Evolutionary conservation across 1,140 invertebrate genomes (phyloP).

Genomic region (Zaprionus lachaisei): DNA sequence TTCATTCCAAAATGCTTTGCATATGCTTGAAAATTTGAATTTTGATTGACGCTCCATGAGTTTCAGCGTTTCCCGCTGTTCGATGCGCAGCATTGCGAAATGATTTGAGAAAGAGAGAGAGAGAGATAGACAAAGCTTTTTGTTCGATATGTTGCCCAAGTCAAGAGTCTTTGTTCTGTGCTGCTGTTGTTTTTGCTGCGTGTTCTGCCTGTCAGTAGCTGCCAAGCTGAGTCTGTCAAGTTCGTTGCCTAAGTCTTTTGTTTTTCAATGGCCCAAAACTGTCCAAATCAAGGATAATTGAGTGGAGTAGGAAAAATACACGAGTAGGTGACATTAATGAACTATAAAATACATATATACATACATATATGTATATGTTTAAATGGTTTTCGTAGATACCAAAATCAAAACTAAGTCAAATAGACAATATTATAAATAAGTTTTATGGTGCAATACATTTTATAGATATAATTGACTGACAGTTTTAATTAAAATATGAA

Average conservation of each 20-base stretch:
- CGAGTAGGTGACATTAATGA: not conserved
- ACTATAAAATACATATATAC: not conserved
- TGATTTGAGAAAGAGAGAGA: not conserved
- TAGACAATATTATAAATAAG: not conserved
- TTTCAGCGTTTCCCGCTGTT: constrained; percentile 41
- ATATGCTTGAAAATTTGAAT: constrained; percentile 58
- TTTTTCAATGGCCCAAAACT: not conserved
- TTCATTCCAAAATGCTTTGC: constrained; percentile 50
- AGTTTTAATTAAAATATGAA: too few relatives aligned
- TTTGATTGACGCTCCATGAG: constrained; percentile 67
- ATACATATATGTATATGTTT: too few relatives aligned
- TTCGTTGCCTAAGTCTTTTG: constrained; percentile 59
- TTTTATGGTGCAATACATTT: not conserved
- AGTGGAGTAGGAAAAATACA: not conserved
- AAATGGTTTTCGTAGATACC: too few relatives aligned
- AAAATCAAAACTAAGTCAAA: not conserved
- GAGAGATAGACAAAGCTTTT: constrained; percentile 15
- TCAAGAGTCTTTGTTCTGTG: constrained; percentile 20
- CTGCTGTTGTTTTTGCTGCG: constrained; percentile 7
- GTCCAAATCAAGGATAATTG: constrained; percentile 6
- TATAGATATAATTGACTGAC: too few relatives aligned
- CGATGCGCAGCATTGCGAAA: constrained; percentile 58
- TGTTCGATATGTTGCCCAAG: constrained; percentile 23
- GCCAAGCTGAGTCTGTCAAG: constrained; percentile 27
- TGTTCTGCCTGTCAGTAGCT: constrained; percentile 10